phyloP scores from a whole-genome alignment of 2,113 vertebrate species.

The Scomber japonicus region DNA sequence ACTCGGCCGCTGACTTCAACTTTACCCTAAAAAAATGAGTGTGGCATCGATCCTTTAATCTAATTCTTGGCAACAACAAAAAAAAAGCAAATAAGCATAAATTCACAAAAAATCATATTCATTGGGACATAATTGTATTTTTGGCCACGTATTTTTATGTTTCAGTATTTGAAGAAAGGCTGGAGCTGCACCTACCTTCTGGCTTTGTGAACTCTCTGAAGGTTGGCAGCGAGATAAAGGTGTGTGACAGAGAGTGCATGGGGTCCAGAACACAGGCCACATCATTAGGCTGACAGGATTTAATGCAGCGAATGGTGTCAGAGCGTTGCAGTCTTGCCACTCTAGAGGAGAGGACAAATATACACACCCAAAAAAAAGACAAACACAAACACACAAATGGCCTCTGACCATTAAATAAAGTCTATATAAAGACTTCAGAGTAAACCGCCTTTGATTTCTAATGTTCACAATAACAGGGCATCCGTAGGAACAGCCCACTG shows the following conservation, averaged over 20 bases:
- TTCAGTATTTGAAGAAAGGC: not conserved
- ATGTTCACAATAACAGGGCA: constrained; percentile 65
- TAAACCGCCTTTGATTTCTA: constrained; percentile 33
- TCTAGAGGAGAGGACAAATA: constrained; percentile 62
- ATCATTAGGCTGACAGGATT: constrained; percentile 90
- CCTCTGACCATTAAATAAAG: constrained; percentile 59
- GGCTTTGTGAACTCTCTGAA: constrained; percentile 92
- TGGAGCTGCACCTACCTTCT: constrained; percentile 87
- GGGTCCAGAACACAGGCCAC: constrained; percentile 89
- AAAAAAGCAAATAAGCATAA: not conserved
- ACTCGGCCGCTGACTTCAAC: no score
- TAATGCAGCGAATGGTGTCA: constrained; percentile 92
- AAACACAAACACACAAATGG: constrained; percentile 22
- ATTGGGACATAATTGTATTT: not conserved
- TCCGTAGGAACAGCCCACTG: constrained; percentile 55
- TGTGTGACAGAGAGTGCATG: constrained; percentile 93
- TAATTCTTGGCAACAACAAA: not conserved
- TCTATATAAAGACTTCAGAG: constrained; percentile 43
- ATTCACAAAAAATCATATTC: no score
- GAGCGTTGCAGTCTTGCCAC: constrained; percentile 86
- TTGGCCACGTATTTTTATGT: not conserved
- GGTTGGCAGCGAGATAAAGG: constrained; percentile 94
- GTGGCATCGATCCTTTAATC: not conserved
- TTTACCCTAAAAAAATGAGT: not conserved
- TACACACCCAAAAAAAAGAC: constrained; percentile 27